phyloP scores from a whole-genome alignment of 2,888 invertebrate species.

The Lumbricus terrestris region DNA sequence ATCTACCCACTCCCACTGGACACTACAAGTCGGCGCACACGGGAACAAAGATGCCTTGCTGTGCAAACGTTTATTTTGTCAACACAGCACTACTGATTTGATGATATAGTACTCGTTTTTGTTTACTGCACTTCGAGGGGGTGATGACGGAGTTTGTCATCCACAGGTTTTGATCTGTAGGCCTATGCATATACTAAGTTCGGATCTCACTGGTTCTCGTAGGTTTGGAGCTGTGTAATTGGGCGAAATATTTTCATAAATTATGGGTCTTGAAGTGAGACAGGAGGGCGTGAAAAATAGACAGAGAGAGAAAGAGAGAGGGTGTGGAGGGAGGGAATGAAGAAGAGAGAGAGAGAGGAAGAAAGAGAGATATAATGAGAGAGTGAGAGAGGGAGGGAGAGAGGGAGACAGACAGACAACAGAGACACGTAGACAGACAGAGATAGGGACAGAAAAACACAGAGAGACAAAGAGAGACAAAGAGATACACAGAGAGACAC shows the following conservation, averaged over 20 bases:
- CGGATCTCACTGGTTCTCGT: neutral
- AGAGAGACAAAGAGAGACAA: too few relatives aligned
- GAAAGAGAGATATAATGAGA: neutral
- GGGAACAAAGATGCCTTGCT: neutral
- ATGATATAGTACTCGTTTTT: neutral
- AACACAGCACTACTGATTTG: neutral
- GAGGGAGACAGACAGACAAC: too few relatives aligned
- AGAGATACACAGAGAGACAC: too few relatives aligned
- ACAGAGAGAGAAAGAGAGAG: neutral
- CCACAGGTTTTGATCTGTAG: neutral
- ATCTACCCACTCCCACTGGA: neutral
- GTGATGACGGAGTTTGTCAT: neutral
- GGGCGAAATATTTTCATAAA: neutral
- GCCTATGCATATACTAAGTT: neutral
- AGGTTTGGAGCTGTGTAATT: neutral
- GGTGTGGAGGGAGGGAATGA: neutral
- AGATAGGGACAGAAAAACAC: too few relatives aligned
- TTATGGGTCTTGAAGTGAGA: neutral
- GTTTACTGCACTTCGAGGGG: neutral
- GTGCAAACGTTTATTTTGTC: conserved; percentile 21
- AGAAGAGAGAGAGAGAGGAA: neutral
- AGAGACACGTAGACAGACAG: too few relatives aligned
- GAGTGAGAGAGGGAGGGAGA: neutral
- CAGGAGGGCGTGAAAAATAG: too few relatives aligned
- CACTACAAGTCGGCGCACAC: neutral